Percentiles rank a stretch among this genome's conserved stretches.
Evolutionary conservation across 2,113 vertebrate genomes (phyloP).

Genomic region (Petrocephalus microphthalmus): DNA sequence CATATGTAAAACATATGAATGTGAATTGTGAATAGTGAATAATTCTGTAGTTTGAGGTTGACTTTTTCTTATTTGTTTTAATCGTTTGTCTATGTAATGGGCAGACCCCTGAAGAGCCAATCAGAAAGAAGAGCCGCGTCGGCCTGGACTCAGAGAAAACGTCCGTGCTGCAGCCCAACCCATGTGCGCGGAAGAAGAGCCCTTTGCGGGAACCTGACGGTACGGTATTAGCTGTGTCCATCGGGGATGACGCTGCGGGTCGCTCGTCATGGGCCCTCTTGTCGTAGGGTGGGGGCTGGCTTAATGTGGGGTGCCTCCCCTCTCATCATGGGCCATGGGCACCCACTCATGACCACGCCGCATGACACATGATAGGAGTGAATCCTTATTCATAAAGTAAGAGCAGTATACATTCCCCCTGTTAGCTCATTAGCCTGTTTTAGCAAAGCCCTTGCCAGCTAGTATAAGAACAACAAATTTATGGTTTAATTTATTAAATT

Average conservation of each 20-base stretch:
- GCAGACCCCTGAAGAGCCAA: slow-evolving; percentile 46
- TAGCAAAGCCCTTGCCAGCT: background rate
- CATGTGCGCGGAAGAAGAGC: slow-evolving; percentile 59
- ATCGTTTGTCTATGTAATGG: background rate
- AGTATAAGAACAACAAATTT: too few relatives aligned
- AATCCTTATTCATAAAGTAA: background rate
- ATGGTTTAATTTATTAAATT: too few relatives aligned
- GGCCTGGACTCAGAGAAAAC: slow-evolving; percentile 61
- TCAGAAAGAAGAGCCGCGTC: slow-evolving; percentile 52
- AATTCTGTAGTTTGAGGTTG: background rate
- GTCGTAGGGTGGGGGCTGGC: too few relatives aligned
- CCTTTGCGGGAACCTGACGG: slow-evolving; percentile 52
- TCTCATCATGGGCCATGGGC: background rate
- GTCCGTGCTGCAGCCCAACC: slow-evolving; percentile 74
- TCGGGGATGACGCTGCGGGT: too few relatives aligned
- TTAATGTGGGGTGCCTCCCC: background rate
- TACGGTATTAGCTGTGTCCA: slow-evolving; percentile 27
- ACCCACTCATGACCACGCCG: background rate
- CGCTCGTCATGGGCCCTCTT: too few relatives aligned
- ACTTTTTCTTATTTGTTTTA: background rate
- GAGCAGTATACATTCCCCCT: background rate
- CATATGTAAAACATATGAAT: too few relatives aligned
- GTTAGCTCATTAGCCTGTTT: background rate
- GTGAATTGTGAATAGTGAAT: background rate
- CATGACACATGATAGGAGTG: background rate